Conservation (phyloP, 2,797 vertebrate genomes). For the Naso thynnoides region DNA sequence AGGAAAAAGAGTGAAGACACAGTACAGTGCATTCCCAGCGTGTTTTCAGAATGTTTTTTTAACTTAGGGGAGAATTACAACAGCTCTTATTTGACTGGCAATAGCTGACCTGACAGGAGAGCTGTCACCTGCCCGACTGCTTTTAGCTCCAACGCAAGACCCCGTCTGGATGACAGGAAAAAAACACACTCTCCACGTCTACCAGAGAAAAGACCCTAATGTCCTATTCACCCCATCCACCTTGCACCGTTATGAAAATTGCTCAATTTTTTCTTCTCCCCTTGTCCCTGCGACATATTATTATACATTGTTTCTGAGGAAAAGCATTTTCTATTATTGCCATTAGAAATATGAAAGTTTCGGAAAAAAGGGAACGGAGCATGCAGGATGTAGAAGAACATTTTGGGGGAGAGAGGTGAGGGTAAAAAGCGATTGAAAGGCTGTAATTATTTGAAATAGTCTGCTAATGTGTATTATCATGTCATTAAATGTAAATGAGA, state of each 20-base stretch:
- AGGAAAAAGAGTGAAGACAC: constrained; percentile 63
- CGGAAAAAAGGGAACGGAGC: constrained; percentile 66
- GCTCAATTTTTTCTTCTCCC: constrained; percentile 91
- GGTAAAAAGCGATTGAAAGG: constrained; percentile 89
- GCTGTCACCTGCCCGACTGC: constrained; percentile 89
- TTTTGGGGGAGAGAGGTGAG: constrained; percentile 80
- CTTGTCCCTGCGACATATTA: constrained; percentile 91
- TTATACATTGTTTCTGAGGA: constrained; percentile 97
- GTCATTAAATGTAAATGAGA: constrained; percentile 91
- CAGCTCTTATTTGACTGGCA: constrained; percentile 88
- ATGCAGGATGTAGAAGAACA: constrained; percentile 79
- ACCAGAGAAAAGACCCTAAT: constrained; percentile 96
- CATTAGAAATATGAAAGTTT: constrained; percentile 95
- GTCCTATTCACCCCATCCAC: constrained; percentile 92
- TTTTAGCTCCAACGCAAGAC: constrained; percentile 90
- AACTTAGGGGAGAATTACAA: constrained; percentile 91
- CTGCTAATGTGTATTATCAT: constrained; percentile 96
- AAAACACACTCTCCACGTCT: constrained; percentile 89
- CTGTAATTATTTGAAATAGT: constrained; percentile 95
- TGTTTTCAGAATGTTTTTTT: constrained; percentile 88
- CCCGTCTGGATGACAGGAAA: constrained; percentile 91
- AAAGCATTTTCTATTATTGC: constrained; percentile 93
- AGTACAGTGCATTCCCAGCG: constrained; percentile 79
- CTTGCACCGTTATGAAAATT: constrained; percentile 91
- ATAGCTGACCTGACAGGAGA: constrained; percentile 91